Base-by-base conservation (phyloP, 2,113 vertebrate species). In the Tetraodon nigroviridis region DNA sequence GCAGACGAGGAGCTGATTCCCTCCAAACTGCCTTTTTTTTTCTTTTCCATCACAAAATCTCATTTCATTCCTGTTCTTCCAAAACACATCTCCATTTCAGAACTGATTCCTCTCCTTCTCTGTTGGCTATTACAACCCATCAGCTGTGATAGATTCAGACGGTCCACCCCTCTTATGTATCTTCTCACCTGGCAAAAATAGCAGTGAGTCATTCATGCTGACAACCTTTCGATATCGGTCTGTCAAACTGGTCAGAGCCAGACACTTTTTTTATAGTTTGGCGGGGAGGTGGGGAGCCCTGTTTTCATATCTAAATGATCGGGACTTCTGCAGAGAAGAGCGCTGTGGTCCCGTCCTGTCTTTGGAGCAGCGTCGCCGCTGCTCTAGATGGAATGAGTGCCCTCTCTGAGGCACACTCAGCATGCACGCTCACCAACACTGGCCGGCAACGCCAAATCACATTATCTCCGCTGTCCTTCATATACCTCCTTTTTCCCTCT, bases 321-420 rank as follows among this genome's bases (percentile, higher is more conserved):
- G 56, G n/a, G 24, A 19, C 32, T 11, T 37, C 32, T 37, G 50
- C 47, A 67, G 71, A 61, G 55, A 60, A 22, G 32, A 37, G 21
- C 44, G 40, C 56, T 7, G 27, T 18, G 37, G 32, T 53, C 64
- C 55, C 19, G 22, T 22, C 54, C 58, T 66, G 15, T 46, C 22
- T 46, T 51, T 55, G 15, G 52, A 56, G 65, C 69, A 51, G 37
- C 29, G 8, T 37, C 51, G 64, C 17, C 47, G 55, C 32, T 55
- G 58, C 60, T 68, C 63, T 77, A 65, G 60, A 76, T 63, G 66
- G 55, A 80, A 78, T 74, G 78, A 76, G 67, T 70, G 49, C 55
- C 58, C 44, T 64, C 29, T 58, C 45, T 2, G 58, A 76, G 57
- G 16, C 52, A 57, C 41, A 51, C 22, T 47, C 51, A 56, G 49